phyloP scores from a whole-genome alignment of 2,888 invertebrate genomes.

The Lasioglossum villosulum region DNA sequence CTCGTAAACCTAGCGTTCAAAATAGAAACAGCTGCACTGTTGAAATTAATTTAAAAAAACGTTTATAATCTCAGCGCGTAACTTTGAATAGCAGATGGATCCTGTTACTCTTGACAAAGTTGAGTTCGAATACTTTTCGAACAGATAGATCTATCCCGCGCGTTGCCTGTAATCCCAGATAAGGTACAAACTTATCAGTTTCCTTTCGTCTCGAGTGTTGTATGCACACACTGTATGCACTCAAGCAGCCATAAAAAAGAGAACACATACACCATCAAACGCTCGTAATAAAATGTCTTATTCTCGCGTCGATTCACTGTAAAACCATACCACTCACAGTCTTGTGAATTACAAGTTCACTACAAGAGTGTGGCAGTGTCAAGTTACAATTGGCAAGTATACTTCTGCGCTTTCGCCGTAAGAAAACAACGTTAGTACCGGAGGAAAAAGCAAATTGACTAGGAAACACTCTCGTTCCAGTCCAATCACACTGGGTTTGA shows the following conservation, averaged over 20 bases:
- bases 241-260: constrained; percentile 14
- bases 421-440: constrained; percentile 68
- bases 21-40: background rate
- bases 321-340: constrained; percentile 53
- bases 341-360: constrained; percentile 53
- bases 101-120: background rate
- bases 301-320: constrained; percentile 48
- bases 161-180: constrained; percentile 8
- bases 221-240: constrained; percentile 23
- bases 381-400: constrained; percentile 70
- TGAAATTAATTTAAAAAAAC: background rate
- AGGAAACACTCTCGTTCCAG: constrained; percentile 53
- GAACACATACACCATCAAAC: constrained; percentile 30
- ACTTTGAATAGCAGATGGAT: background rate
- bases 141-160: background rate
- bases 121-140: background rate
- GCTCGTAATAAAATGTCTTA: constrained; percentile 34
- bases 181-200: constrained; percentile 27
- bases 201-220: constrained; percentile 31
- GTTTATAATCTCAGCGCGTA: background rate
- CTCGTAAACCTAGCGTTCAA: background rate
- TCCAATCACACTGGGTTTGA: constrained; percentile 49
- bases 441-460: constrained; percentile 65
- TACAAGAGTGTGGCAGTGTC: constrained; percentile 58
- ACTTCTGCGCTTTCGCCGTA: constrained; percentile 48